Conservation (phyloP, 1,140 invertebrate genomes). For the Heliconius eleuchia region DNA sequence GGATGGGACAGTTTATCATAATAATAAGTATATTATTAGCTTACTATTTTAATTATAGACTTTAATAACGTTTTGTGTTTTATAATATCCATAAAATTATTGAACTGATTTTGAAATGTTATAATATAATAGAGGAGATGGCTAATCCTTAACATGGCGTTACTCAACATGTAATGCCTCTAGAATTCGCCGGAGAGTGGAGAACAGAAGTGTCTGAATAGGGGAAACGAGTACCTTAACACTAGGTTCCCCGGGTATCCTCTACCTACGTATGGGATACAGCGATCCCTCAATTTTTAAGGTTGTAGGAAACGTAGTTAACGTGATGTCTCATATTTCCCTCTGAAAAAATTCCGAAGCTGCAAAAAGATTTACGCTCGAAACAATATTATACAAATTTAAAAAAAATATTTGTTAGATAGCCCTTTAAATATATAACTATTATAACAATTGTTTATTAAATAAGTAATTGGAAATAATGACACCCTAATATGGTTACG, state of each 20-base stretch:
- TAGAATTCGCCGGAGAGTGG: no score
- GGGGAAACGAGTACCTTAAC: no score
- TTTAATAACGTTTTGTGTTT: background rate
- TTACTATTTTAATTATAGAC: constrained; percentile 8
- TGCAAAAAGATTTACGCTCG: no score
- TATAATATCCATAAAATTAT: background rate
- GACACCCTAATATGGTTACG: constrained; percentile 60
- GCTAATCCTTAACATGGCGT: no score
- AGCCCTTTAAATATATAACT: constrained; percentile 29
- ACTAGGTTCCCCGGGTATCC: no score
- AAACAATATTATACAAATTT: background rate
- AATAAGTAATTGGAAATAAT: constrained; percentile 76
- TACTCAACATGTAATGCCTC: no score
- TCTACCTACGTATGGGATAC: no score
- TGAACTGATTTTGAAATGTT: no score
- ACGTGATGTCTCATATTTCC: background rate
- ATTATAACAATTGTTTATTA: constrained; percentile 66
- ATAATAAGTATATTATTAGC: constrained; percentile 19
- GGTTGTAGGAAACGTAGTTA: background rate
- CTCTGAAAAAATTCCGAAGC: no score
- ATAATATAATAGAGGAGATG: no score
- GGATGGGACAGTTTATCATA: constrained; percentile 30
- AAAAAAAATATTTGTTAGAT: background rate
- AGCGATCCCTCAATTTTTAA: background rate
- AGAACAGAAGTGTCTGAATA: no score